Evolutionary conservation across 2,888 invertebrate genomes (phyloP).

Genomic region (Tholera decimalis): DNA sequence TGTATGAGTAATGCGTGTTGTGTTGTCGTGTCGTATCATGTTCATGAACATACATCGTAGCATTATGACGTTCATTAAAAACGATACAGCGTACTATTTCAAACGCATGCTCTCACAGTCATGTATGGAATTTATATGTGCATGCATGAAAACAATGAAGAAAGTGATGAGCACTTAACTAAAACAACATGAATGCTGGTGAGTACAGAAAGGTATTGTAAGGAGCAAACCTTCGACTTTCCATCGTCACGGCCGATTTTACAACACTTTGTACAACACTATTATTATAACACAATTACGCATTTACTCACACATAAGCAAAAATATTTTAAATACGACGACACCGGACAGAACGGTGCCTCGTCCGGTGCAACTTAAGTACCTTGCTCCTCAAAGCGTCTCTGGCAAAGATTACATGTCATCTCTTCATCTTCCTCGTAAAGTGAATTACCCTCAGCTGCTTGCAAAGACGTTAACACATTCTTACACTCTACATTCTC

Average conservation of each 20-base stretch:
- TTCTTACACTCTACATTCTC: slow-evolving; percentile 85
- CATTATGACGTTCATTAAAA: slow-evolving; percentile 73
- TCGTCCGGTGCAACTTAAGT: slow-evolving; percentile 88
- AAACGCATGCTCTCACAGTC: slow-evolving; percentile 75
- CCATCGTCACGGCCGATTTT: slow-evolving; percentile 71
- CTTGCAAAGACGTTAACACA: slow-evolving; percentile 92
- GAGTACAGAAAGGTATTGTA: slow-evolving; percentile 65
- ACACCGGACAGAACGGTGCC: slow-evolving; percentile 83
- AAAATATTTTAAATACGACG: slow-evolving; percentile 84
- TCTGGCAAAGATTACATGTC: slow-evolving; percentile 95
- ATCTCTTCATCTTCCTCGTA: slow-evolving; percentile 93
- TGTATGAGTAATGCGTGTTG: slow-evolving; percentile 91
- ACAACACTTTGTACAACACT: slow-evolving; percentile 72
- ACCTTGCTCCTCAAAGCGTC: slow-evolving; percentile 95
- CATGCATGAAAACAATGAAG: slow-evolving; percentile 79
- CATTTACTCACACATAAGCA: slow-evolving; percentile 91
- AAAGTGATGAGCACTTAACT: slow-evolving; percentile 73
- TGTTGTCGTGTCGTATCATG: slow-evolving; percentile 86
- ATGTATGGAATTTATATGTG: slow-evolving; percentile 70
- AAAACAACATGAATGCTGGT: slow-evolving; percentile 72
- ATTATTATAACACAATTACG: slow-evolving; percentile 87
- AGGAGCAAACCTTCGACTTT: slow-evolving; percentile 73
- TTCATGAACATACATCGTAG: slow-evolving; percentile 76
- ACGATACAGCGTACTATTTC: slow-evolving; percentile 74
- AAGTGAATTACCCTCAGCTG: slow-evolving; percentile 92